Percentiles rank a stretch among this genome's conserved stretches.
Evolutionary conservation across 2,888 invertebrate genomes (phyloP).

Genomic region (Torymus texanus): DNA sequence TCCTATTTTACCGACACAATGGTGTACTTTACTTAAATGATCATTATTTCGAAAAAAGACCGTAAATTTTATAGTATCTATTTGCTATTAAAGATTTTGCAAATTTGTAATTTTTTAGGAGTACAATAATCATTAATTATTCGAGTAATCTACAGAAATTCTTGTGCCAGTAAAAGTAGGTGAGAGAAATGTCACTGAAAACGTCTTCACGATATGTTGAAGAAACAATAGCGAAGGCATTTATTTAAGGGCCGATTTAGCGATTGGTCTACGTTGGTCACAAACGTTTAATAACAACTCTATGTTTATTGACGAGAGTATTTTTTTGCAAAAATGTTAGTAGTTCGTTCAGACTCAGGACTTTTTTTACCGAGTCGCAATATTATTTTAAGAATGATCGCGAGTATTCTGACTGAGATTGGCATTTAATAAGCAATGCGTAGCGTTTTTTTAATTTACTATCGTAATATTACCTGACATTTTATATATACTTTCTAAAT

Average conservation of each 20-base stretch:
- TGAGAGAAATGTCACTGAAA: constrained; percentile 3
- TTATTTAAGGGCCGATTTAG: constrained; percentile 40
- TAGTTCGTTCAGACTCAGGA: constrained; percentile 20
- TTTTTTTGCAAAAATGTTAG: constrained; percentile 17
- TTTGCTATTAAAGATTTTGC: background rate
- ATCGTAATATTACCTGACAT: constrained; percentile 1
- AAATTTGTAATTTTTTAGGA: background rate
- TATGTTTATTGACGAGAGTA: constrained; percentile 10
- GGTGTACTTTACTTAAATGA: constrained; percentile 35
- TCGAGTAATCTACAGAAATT: constrained; percentile 25
- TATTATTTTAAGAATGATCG: constrained; percentile 49
- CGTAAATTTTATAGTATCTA: too few relatives aligned
- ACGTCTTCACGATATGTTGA: constrained; percentile 14
- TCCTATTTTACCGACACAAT: constrained; percentile 32
- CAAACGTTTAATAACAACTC: constrained; percentile 25
- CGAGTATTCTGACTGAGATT: constrained; percentile 47
- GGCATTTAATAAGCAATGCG: constrained; percentile 16
- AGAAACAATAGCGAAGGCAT: constrained; percentile 20
- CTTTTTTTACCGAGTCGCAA: constrained; percentile 39
- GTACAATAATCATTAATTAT: constrained; percentile 34
- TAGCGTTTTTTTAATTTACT: constrained; percentile 38
- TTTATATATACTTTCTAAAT: constrained; percentile 28
- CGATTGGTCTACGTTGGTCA: constrained; percentile 21
- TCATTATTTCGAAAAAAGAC: constrained; percentile 13
- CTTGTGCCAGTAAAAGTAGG: constrained; percentile 33